phyloP scores from a whole-genome alignment of 2,888 invertebrate species.

The Zaprionus obscuricornis region DNA sequence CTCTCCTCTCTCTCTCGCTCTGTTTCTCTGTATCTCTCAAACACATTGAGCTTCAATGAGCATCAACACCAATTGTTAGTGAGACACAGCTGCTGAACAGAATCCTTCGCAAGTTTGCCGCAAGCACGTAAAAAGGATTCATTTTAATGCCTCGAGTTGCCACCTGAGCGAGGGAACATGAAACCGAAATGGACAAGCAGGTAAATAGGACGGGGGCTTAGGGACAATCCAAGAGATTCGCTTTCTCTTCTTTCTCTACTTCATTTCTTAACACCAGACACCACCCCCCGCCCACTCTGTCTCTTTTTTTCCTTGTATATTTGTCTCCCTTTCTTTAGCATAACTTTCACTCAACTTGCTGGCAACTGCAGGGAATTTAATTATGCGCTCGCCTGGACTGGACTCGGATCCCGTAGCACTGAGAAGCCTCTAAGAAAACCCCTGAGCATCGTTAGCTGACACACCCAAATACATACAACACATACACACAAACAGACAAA shows the following conservation, averaged over 20 bases:
- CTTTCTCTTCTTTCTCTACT: no score
- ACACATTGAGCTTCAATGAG: no score
- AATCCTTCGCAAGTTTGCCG: constrained; percentile 22
- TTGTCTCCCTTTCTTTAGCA: constrained; percentile 30
- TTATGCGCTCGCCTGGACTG: constrained; percentile 31
- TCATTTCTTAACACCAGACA: no score
- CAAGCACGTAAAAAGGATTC: constrained; percentile 68
- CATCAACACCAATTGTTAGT: constrained; percentile 47
- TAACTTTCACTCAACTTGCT: constrained; percentile 42
- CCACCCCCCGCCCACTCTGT: no score
- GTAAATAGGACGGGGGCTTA: constrained; percentile 13
- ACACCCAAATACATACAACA: constrained; percentile 9
- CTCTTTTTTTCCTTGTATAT: no score
- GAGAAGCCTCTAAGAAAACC: constrained; percentile 28
- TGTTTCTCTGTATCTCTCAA: constrained; percentile 1
- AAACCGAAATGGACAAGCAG: constrained; percentile 36
- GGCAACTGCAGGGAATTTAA: constrained; percentile 45
- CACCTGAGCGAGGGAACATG: constrained; percentile 33
- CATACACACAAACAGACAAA: constrained; percentile 8
- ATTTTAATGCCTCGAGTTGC: constrained; percentile 47
- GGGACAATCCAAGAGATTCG: constrained; percentile 19
- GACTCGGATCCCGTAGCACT: no score
- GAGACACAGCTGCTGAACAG: constrained; percentile 9
- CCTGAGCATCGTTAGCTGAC: constrained; percentile 35
- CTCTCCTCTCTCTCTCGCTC: background rate